Evolutionary conservation across 2,888 invertebrate species (phyloP).

Genomic region (Troglohyphantes excavatus): DNA sequence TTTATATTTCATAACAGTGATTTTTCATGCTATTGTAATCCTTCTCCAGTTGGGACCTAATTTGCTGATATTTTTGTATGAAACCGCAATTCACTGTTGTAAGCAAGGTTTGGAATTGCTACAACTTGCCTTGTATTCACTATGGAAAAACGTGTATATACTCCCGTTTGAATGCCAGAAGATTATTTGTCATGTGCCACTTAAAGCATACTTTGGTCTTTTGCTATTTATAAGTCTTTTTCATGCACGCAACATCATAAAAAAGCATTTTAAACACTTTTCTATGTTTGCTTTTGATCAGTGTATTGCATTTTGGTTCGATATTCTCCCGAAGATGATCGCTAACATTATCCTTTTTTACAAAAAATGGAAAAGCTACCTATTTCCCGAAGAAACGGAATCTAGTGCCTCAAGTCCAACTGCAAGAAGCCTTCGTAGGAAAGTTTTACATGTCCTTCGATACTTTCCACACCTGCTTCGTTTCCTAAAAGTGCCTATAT

Average conservation of each 20-base stretch:
- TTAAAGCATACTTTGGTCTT: slow-evolving; percentile 56
- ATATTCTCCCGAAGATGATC: background rate
- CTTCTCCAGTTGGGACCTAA: slow-evolving; percentile 62
- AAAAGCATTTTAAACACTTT: background rate
- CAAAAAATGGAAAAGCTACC: background rate
- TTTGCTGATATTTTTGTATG: slow-evolving; percentile 36
- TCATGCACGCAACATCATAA: slow-evolving; percentile 8
- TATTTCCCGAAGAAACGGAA: background rate
- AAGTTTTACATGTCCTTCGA: background rate
- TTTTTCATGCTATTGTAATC: slow-evolving; percentile 51
- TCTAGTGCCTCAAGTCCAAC: background rate
- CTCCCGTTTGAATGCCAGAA: background rate
- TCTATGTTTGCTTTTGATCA: background rate
- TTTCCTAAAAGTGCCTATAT: slow-evolving; percentile 6
- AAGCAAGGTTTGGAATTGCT: background rate
- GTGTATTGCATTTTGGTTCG: background rate
- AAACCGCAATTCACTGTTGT: background rate
- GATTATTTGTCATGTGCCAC: slow-evolving; percentile 24
- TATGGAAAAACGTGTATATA: background rate
- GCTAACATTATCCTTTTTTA: background rate
- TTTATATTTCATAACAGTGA: slow-evolving; percentile 23
- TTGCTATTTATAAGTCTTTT: slow-evolving; percentile 19
- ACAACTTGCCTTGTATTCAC: background rate
- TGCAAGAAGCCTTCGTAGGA: background rate
- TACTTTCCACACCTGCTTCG: background rate